Conservation (phyloP, 2,888 invertebrate species). For the Caenorhabditis panamensis region DNA sequence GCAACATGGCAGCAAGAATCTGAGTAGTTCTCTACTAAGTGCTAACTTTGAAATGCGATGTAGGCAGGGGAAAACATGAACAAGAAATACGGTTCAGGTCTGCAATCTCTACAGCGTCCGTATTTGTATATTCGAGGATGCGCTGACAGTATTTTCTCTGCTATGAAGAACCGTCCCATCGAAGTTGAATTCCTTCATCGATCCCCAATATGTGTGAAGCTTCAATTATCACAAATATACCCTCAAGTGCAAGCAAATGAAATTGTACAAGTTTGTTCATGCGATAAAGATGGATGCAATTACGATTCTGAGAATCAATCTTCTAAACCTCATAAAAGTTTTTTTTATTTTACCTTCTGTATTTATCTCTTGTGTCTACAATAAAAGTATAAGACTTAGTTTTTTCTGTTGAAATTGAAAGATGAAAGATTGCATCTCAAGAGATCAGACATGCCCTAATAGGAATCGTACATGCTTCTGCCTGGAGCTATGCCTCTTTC, state of each 20-base stretch:
- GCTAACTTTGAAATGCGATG: no score
- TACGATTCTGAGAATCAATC: constrained; percentile 51
- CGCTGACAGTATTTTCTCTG: constrained; percentile 66
- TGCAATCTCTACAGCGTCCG: constrained; percentile 66
- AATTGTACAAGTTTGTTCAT: constrained; percentile 70
- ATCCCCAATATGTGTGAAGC: constrained; percentile 65
- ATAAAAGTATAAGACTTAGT: no score
- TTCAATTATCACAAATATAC: constrained; percentile 70
- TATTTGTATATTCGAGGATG: constrained; percentile 72
- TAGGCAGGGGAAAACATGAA: no score
- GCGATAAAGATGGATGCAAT: constrained; percentile 70
- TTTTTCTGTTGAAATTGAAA: no score
- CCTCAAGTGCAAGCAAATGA: constrained; percentile 70
- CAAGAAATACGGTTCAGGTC: no score
- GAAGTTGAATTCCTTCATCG: constrained; percentile 69
- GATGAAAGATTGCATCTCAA: no score
- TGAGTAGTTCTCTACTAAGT: no score
- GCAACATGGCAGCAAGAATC: no score
- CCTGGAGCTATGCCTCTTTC: no score
- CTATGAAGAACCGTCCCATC: constrained; percentile 52
- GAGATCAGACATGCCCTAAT: no score
- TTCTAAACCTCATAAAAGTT: no score
- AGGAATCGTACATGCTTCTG: no score
- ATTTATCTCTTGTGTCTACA: background rate
- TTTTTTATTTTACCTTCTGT: constrained; percentile 8